A percentile compares a stretch with the other conserved stretches of the same genome.
These are phyloP conservation scores for human DNA, from an alignment of 2,113 vertebrate species.

Conservation along the genomic window GRCh38 chr20:41183501-41184000, in stretches of 20 bases:
- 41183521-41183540: neutral
- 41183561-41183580: neutral
- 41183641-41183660: neutral
- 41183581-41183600: neutral
- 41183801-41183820: neutral
- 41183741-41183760: neutral
- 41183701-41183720: neutral
- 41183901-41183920: neutral
- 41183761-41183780: neutral
- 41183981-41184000: neutral
- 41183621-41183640: neutral
- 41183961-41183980: neutral
- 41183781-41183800: neutral
- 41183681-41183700: neutral
- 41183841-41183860: neutral
- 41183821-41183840: neutral
- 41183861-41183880: slow-evolving; percentile 54
- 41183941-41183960: slow-evolving; percentile 6
- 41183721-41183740: neutral
- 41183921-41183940: slow-evolving; percentile 25
- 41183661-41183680: rapidly evolving
- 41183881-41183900: slow-evolving; percentile 26
- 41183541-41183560: rapidly evolving
- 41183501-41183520: neutral
- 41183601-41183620: neutral